Percentiles rank a stretch among this genome's conserved stretches.
phyloP scores from a whole-genome alignment of 2,888 invertebrate species.

The Galerucella pusilla region DNA sequence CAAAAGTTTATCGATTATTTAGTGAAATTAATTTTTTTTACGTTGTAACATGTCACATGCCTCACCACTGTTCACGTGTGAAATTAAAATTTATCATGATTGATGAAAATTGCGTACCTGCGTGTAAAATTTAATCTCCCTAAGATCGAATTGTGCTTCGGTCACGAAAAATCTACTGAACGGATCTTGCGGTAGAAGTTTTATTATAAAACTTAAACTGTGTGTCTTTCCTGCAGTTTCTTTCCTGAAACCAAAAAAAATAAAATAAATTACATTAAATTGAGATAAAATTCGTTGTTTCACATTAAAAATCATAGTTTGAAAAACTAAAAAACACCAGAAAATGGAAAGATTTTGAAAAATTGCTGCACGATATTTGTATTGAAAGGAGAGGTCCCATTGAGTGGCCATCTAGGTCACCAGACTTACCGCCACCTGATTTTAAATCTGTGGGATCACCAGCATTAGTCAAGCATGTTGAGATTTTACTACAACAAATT shows the following conservation, averaged over 20 bases:
- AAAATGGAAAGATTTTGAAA: too few relatives aligned
- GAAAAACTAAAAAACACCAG: too few relatives aligned
- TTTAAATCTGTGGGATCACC: too few relatives aligned
- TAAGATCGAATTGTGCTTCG: conserved; percentile 83
- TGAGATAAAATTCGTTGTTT: too few relatives aligned
- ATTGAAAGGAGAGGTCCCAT: too few relatives aligned
- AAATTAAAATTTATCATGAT: conserved; percentile 13
- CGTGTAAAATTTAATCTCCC: conserved; percentile 86
- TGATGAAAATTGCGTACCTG: conserved; percentile 68
- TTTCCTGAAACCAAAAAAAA: conserved; percentile 50
- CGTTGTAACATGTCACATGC: background rate
- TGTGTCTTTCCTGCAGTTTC: conserved; percentile 53
- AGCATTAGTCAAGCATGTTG: too few relatives aligned
- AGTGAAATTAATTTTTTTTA: background rate
- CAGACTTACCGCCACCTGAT: too few relatives aligned
- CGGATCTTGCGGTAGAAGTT: conserved; percentile 81
- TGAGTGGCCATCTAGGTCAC: too few relatives aligned
- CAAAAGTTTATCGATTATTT: background rate
- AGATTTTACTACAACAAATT: too few relatives aligned
- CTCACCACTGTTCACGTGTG: conserved; percentile 3
- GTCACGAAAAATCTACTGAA: conserved; percentile 84
- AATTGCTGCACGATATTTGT: too few relatives aligned
- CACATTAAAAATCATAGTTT: too few relatives aligned
- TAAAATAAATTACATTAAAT: background rate
- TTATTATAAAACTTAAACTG: conserved; percentile 73